A percentile compares a stretch with the other conserved stretches of the same genome.
phyloP scores from a whole-genome alignment of 1,140 invertebrate species.

The Drosophila mayri region DNA sequence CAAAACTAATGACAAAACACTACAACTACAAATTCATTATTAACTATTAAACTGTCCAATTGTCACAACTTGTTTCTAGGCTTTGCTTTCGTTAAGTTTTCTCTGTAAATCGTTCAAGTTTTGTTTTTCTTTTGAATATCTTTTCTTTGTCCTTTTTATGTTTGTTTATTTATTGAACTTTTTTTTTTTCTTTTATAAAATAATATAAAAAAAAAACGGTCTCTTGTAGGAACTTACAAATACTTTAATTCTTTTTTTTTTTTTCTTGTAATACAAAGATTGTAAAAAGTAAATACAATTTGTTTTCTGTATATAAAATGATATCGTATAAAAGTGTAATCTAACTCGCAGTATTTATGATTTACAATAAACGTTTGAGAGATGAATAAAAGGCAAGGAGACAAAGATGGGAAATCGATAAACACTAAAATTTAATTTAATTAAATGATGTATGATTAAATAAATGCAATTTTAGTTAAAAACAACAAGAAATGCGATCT shows the following conservation, averaged over 20 bases:
- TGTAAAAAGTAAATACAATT: slow-evolving; percentile 30
- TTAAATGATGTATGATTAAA: slow-evolving; percentile 78
- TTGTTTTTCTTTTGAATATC: neutral
- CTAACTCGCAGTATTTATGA: slow-evolving; percentile 80
- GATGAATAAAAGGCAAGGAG: slow-evolving; percentile 28
- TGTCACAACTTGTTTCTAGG: slow-evolving; percentile 56
- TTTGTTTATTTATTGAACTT: slow-evolving; percentile 56
- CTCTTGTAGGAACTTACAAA: slow-evolving; percentile 10
- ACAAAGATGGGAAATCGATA: slow-evolving; percentile 35
- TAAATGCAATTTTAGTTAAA: slow-evolving; percentile 83
- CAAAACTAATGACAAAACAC: neutral
- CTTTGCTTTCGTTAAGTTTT: slow-evolving; percentile 64
- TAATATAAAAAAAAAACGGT: no score
- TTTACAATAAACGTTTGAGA: slow-evolving; percentile 53
- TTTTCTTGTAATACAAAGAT: slow-evolving; percentile 6
- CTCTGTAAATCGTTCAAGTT: slow-evolving; percentile 49
- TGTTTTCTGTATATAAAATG: slow-evolving; percentile 50
- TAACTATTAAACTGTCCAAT: slow-evolving; percentile 51
- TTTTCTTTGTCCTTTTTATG: slow-evolving; percentile 16
- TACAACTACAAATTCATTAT: slow-evolving; percentile 2
- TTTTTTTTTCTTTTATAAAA: no score
- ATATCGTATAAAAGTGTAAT: slow-evolving; percentile 43
- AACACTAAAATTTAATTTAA: slow-evolving; percentile 66
- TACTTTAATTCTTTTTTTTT: slow-evolving; percentile 14
- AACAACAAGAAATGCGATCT: slow-evolving; percentile 29